Evolutionary conservation across 2,888 invertebrate species (phyloP).

Genomic region (Protophormia terraenovae): DNA sequence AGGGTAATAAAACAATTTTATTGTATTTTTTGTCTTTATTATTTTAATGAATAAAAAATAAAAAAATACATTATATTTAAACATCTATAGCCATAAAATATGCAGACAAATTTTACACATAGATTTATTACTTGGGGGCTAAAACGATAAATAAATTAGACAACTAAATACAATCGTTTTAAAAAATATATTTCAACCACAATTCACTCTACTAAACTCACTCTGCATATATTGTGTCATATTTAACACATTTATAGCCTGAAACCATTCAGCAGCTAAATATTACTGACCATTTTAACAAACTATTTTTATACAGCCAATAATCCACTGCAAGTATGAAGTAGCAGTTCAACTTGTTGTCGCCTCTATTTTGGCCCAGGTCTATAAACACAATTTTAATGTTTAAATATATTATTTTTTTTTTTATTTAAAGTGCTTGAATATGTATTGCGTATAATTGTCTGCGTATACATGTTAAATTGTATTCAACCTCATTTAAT

Average conservation of each 20-base stretch:
- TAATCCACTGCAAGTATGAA: neutral
- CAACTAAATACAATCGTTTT: conserved; percentile 33
- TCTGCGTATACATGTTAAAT: neutral
- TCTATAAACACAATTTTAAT: neutral
- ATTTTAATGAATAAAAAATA: too few relatives aligned
- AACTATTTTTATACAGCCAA: neutral
- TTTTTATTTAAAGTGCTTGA: neutral
- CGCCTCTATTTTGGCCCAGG: neutral
- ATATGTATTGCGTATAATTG: neutral
- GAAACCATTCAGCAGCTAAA: conserved; percentile 2
- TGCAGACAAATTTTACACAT: conserved; percentile 16
- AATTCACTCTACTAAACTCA: neutral
- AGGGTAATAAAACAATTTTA: neutral
- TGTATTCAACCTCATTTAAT: neutral
- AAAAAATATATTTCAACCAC: conserved; percentile 21
- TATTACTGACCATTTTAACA: neutral
- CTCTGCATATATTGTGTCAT: conserved; percentile 11
- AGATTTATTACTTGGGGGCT: conserved; percentile 31
- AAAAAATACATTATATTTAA: neutral
- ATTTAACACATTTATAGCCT: conserved; percentile 15
- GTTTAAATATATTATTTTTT: neutral
- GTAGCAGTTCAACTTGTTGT: neutral
- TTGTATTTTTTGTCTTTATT: neutral
- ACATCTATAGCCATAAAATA: neutral
- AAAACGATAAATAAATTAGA: conserved; percentile 38